Evolutionary conservation across 2,888 invertebrate species (phyloP), one percentile per base, ranked within the genome.

Genomic region (Agriopis marginaria): DNA sequence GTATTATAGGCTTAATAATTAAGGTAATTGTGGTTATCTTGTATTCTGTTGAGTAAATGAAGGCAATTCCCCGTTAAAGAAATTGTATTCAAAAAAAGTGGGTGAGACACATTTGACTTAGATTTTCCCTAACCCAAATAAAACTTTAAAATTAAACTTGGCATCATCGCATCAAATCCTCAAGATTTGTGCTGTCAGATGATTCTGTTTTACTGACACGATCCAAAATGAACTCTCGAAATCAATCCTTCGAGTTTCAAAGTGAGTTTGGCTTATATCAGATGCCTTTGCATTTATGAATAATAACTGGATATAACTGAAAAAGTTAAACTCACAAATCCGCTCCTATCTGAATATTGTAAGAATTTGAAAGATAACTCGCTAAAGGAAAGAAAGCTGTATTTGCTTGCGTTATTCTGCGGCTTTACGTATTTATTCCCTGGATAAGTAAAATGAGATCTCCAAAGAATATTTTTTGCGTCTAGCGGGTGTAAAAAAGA

Each of bases 231-330:
- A 83, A 83, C 81, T 86, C 80, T 71, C 75, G 82, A 85, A 86
- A 82, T 83, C 83, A 84, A 89, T 88, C 87, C 88, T 83, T 87
- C 85, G 87, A 89, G 84, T 87, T 89, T 79, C 79, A 83, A 79
- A 90, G 88, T 85, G 88, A 89, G 85, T 88, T 86, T 85, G 80
- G 82, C 89, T 89, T 87, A 91, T 90, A 91, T 89, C 88, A 86
- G 80, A 79, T 84, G 88, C 86, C 87, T 92, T 91, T 91, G 92
- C 91, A 93, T 93, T 91, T 88, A 92, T 92, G 92, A 93, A 92
- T 92, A 92, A 90, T 92, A 92, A 89, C 87, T 87, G 84, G 44
- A 44, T 66, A 66, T 66, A 61, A 66, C 68, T 61, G 65, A 87
- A 87, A 90, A 93, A 92, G 89, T 92, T 92, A 82, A 88, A 90